Percentiles rank a stretch among this genome's conserved stretches.
These are phyloP conservation scores for Callaeas wilsoni DNA, from an alignment of 2,113 vertebrate species.

Conservation along the genomic window DNA sequence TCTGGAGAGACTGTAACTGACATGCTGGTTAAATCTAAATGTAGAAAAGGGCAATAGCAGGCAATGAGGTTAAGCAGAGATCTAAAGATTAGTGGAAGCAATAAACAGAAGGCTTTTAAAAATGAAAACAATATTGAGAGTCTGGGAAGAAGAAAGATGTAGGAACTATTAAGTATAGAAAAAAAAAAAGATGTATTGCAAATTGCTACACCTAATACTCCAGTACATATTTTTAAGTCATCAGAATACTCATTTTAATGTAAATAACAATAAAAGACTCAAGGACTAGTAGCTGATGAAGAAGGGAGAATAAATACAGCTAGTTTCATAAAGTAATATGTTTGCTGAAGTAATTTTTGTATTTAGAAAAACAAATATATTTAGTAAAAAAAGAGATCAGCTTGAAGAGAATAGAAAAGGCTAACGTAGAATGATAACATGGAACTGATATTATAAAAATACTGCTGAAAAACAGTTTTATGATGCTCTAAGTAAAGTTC, in stretches of 20 bases:
- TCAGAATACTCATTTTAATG: not conserved
- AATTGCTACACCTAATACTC: not conserved
- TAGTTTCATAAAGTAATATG: not conserved
- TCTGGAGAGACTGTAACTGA: constrained; percentile 16
- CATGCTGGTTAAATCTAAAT: constrained; percentile 24
- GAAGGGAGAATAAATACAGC: not conserved
- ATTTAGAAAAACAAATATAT: not conserved
- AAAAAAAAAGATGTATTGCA: not conserved
- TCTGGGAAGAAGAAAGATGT: constrained; percentile 6
- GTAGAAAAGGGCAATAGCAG: constrained; percentile 57
- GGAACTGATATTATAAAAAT: not conserved
- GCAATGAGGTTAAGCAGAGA: constrained; percentile 64
- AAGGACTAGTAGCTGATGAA: not conserved
- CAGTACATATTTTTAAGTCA: not conserved
- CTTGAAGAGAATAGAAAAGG: not conserved
- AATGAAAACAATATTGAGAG: constrained; percentile 19
- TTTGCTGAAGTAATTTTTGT: not conserved
- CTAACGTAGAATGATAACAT: not conserved
- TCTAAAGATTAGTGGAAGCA: constrained; percentile 64
- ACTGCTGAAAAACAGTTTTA: not conserved
- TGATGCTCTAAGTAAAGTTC: not conserved
- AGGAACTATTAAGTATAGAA: not conserved
- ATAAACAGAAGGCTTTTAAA: constrained; percentile 56
- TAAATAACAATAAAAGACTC: not conserved
- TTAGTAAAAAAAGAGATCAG: not conserved